Base-by-base conservation (phyloP, 2,797 vertebrate genomes). In the Sandelia bainsii region DNA sequence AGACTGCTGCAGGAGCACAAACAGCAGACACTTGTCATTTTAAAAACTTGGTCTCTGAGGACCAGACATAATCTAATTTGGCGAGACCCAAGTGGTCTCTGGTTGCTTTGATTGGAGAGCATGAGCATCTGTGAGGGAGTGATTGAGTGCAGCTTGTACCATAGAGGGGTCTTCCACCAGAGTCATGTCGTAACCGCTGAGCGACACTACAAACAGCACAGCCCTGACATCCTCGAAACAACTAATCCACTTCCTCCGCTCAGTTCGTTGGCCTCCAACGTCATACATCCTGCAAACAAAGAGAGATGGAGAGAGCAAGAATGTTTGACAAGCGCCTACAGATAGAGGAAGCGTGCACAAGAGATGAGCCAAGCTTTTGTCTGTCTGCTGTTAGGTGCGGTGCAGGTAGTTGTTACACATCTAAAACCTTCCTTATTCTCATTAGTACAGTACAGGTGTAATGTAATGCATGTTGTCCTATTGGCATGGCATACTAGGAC, bases 121-220 rank as follows among this genome's bases (percentile, higher is more conserved):
- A 13, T 45, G 17, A 54, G 42, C 1, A 44, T 40, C 40, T 60
- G 50, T 10, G 23, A 32, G 19, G 17, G 39, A 39, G 19, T 6
- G 56, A 52, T 16, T 2, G n/a, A 51, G 37, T 27, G 57, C 25
- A 57, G 69, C 7, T 19, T 5, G 49, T 85, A 95, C 94, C 94
- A 92, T 85, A 8, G 93, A 79, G 32, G 92, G 84, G 56, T 95
- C 94, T 46, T 95, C 94, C 62, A 94, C 85, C 62, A 95, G 87
- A 11, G 92, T 93, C 93, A 95, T 95, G 90, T 95, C 94, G 5
- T 95, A 95, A 1, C 93, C 94, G 3, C 94, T 95, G 66, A 95
- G 93, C 1, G 94, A 88, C 54, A 94, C 94, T 16, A 95, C 94
- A 2, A 94, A 95, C 64, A 95, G 84, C 57, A 95, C 93, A 1